Evolutionary conservation across 2,888 invertebrate species (phyloP).

Genomic region (Apomyelois bistriatella): DNA sequence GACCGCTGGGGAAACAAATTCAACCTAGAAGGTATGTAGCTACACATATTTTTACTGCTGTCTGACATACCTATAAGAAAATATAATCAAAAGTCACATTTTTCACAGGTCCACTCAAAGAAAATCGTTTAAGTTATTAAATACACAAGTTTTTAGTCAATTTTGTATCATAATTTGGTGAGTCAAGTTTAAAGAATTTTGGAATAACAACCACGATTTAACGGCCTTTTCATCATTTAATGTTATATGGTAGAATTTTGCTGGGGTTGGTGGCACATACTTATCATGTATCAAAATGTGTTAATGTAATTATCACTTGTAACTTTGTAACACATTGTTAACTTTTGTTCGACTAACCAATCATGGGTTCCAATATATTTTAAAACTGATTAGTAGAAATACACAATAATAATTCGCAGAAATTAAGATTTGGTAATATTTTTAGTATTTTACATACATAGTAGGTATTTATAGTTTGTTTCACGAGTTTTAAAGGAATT

Average conservation of each 20-base stretch:
- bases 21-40: constrained; percentile 86
- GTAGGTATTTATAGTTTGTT: no score
- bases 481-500: no score
- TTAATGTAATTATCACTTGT: constrained; percentile 3
- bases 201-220: constrained; percentile 8
- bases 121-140: constrained; percentile 65
- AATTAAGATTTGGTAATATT: not conserved
- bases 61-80: not conserved
- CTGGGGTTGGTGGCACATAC: constrained; percentile 35
- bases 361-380: not conserved
- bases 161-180: constrained; percentile 53
- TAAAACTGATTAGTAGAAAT: not conserved
- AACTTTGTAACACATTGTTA: constrained; percentile 2
- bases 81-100: constrained; percentile 26
- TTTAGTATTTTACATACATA: not conserved
- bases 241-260: constrained; percentile 18
- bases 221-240: constrained; percentile 10
- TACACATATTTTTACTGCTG: not conserved
- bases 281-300: constrained; percentile 3
- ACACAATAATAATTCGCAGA: not conserved
- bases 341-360: constrained; percentile 3
- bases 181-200: constrained; percentile 33
- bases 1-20: constrained; percentile 92
- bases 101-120: constrained; percentile 68
- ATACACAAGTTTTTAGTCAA: constrained; percentile 45